These are phyloP conservation scores for Luidia sarsii DNA, from an alignment of 53 echinoderm and acorn worm species.

Conservation along the genomic window DNA sequence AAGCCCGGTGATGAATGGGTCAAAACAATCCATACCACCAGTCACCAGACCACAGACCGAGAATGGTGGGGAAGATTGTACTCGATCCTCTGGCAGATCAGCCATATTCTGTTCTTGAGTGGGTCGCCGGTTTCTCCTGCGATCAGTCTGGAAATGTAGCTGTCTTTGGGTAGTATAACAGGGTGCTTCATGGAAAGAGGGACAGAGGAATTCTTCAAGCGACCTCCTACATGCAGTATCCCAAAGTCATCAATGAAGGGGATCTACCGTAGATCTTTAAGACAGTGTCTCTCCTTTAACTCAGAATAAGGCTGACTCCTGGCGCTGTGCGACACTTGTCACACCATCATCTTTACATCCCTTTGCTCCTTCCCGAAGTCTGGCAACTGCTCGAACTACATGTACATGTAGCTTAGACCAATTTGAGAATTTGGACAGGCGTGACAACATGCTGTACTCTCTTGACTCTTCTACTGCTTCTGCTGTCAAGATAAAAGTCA, in stretches of 20 bases:
- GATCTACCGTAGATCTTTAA: neutral
- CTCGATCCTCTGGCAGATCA: conserved; percentile 34
- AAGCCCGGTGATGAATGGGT: conserved; percentile 46
- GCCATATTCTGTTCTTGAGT: conserved; percentile 57
- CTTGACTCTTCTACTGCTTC: conserved; percentile 14
- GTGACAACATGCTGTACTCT: conserved; percentile 2
- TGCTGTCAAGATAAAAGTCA: too few species aligned
- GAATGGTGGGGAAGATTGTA: conserved; percentile 43
- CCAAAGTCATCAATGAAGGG: conserved; percentile 24
- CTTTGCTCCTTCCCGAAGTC: conserved; percentile 50
- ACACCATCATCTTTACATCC: neutral
- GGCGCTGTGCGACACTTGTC: conserved; percentile 4
- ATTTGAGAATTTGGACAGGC: conserved; percentile 57
- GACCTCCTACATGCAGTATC: conserved; percentile 34
- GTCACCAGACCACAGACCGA: conserved; percentile 14
- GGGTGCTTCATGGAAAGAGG: conserved; percentile 36
- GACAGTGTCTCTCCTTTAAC: conserved; percentile 13
- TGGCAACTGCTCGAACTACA: conserved; percentile 60
- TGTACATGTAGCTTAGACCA: conserved; percentile 48
- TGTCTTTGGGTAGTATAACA: conserved; percentile 16
- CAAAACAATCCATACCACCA: conserved; percentile 63
- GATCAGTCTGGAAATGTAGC: conserved; percentile 22
- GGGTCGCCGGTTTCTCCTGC: conserved; percentile 47
- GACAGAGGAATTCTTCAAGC: conserved; percentile 16
- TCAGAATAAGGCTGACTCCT: neutral